phyloP scores from a whole-genome alignment of 2,888 invertebrate genomes.

The Sphaeridia pumilis region DNA sequence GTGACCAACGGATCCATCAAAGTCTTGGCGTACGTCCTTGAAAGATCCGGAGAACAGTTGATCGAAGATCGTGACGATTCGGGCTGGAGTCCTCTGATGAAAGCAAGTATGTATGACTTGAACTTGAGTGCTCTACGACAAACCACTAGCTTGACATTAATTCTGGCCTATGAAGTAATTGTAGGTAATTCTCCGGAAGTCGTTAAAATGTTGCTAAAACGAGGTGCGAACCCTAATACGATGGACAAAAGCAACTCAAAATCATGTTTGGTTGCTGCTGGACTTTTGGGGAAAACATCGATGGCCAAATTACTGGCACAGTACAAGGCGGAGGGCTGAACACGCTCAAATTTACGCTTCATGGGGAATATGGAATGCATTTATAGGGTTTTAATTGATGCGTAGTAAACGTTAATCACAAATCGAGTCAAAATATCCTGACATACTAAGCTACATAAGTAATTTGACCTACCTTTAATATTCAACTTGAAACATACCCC shows the following conservation, averaged over 20 bases:
- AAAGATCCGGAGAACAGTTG: conserved; percentile 21
- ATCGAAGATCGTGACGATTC: conserved; percentile 27
- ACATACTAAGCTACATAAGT: too few species aligned
- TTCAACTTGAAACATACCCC: too few species aligned
- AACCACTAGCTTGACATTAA: too few species aligned
- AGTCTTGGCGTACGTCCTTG: conserved; percentile 24
- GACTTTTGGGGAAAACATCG: conserved; percentile 16
- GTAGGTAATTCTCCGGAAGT: conserved; percentile 22
- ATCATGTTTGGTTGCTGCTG: conserved; percentile 23
- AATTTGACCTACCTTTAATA: too few species aligned
- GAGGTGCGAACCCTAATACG: conserved; percentile 26
- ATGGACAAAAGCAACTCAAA: conserved; percentile 17
- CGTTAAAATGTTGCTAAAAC: conserved; percentile 17
- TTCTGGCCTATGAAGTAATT: conserved; percentile 26
- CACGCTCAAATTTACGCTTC: too few species aligned
- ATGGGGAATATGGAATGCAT: too few species aligned
- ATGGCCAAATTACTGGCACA: too few species aligned
- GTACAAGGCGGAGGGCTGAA: too few species aligned
- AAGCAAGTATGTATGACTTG: conserved; percentile 35
- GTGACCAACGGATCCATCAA: conserved; percentile 28
- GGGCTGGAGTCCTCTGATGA: conserved; percentile 36
- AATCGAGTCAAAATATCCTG: too few species aligned
- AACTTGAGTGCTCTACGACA: too few species aligned
- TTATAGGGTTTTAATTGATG: too few species aligned
- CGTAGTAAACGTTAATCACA: too few species aligned